These are phyloP conservation scores for Falco peregrinus DNA, from an alignment of 2,797 vertebrate genomes.

Conservation along the genomic window DNA sequence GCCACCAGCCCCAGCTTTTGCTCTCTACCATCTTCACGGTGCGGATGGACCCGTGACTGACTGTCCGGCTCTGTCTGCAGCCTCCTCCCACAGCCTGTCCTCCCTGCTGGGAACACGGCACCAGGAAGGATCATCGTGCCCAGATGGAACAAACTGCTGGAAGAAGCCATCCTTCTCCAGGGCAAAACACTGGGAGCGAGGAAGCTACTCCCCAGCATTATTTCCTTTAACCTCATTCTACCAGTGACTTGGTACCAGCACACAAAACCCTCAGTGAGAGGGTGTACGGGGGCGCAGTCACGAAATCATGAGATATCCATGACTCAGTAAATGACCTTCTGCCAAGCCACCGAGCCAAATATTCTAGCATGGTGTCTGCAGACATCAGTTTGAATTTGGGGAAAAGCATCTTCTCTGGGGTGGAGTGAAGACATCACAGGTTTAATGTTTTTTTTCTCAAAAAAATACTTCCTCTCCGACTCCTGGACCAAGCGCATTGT, in stretches of 20 bases:
- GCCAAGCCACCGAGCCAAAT: background rate
- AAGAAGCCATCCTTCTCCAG: background rate
- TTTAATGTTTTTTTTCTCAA: background rate
- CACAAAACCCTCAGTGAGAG: background rate
- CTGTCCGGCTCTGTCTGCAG: background rate
- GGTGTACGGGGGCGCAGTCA: background rate
- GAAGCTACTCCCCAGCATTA: background rate
- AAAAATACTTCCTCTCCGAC: fast-evolving
- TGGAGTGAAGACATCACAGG: background rate
- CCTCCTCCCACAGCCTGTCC: background rate
- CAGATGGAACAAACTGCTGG: background rate
- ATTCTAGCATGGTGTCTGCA: background rate
- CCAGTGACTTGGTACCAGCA: background rate
- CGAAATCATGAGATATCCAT: background rate
- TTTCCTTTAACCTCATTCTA: background rate
- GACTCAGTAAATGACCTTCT: background rate
- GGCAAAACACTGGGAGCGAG: background rate
- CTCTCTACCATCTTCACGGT: fast-evolving
- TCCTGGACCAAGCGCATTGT: too few relatives aligned
- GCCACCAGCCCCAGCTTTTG: background rate
- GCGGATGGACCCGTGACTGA: background rate
- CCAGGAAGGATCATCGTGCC: background rate
- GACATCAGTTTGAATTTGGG: background rate
- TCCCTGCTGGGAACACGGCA: background rate
- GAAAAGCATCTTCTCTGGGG: background rate